Conservation (phyloP, 2,797 vertebrate genomes). For the Malurus splendens region DNA sequence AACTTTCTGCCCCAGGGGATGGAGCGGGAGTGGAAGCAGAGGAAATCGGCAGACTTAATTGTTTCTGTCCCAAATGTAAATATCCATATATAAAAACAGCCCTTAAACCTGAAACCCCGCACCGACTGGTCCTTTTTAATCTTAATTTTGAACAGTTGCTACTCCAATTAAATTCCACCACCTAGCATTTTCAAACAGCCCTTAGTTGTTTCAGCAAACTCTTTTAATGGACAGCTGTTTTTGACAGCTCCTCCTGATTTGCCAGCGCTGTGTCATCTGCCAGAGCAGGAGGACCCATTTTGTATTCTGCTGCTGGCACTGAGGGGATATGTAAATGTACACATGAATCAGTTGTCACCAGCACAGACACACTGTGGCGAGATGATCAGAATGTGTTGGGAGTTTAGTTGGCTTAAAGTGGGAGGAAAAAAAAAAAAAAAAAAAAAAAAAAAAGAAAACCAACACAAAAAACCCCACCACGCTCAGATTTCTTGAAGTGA, state of each 20-base stretch:
- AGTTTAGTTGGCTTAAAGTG: constrained; percentile 65
- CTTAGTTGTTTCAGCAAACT: constrained; percentile 76
- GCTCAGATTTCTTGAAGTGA: constrained; percentile 65
- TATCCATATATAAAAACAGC: constrained; percentile 28
- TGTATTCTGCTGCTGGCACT: constrained; percentile 90
- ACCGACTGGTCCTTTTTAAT: constrained; percentile 69
- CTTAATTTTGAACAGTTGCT: constrained; percentile 78
- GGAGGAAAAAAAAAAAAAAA: background rate
- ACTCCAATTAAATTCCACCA: constrained; percentile 78
- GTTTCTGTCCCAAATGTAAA: constrained; percentile 46
- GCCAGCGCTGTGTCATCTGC: constrained; percentile 91
- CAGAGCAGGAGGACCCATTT: constrained; percentile 84
- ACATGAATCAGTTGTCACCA: constrained; percentile 97
- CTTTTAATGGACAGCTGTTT: constrained; percentile 94
- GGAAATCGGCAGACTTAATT: background rate
- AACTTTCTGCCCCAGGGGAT: background rate
- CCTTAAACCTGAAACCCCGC: constrained; percentile 6
- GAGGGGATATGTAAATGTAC: constrained; percentile 89
- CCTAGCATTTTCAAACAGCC: constrained; percentile 75
- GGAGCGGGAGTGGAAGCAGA: background rate
- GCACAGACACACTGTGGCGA: constrained; percentile 83
- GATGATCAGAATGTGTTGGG: constrained; percentile 81
- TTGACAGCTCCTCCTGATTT: constrained; percentile 97
- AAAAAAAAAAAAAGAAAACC: background rate
- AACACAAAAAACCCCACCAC: background rate